Evolutionary conservation across 2,888 invertebrate species (phyloP).

Genomic region (Phorcus lineatus): DNA sequence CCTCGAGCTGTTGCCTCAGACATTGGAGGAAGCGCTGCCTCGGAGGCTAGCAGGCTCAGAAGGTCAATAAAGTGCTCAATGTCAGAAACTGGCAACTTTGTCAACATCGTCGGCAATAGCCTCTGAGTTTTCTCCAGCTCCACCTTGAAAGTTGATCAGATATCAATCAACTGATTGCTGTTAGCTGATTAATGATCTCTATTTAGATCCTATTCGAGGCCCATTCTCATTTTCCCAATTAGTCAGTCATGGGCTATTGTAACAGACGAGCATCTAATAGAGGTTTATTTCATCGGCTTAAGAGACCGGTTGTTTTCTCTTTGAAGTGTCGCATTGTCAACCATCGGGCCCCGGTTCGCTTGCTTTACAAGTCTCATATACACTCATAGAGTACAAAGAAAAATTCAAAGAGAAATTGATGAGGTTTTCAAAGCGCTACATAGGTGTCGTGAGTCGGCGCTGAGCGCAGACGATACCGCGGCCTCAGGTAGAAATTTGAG

Average conservation of each 20-base stretch:
- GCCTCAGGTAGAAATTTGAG: slow-evolving; percentile 13
- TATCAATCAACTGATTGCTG: slow-evolving; percentile 29
- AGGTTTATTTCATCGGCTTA: slow-evolving; percentile 19
- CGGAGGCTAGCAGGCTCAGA: not conserved
- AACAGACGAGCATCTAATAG: slow-evolving; percentile 14
- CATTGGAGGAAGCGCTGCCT: not conserved
- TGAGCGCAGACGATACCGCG: not conserved
- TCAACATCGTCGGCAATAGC: not conserved
- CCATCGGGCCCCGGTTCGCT: not conserved
- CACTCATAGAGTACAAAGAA: slow-evolving; percentile 7
- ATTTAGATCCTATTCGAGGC: slow-evolving; percentile 23
- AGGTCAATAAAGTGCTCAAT: slow-evolving; percentile 7
- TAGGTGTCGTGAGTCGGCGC: not conserved
- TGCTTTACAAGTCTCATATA: not conserved
- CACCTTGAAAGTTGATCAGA: slow-evolving; percentile 24
- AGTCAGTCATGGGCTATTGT: slow-evolving; percentile 20
- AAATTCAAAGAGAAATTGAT: slow-evolving; percentile 23
- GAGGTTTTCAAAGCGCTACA: slow-evolving; percentile 20
- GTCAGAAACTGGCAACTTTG: slow-evolving; percentile 3
- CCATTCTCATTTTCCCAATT: slow-evolving; percentile 29
- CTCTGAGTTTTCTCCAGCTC: not conserved
- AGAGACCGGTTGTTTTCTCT: not conserved
- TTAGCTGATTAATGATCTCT: slow-evolving; percentile 32
- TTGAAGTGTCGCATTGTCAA: slow-evolving; percentile 21
- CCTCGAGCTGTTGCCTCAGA: not conserved